These are phyloP conservation scores for Neria commutata DNA, from an alignment of 2,888 invertebrate species.

Conservation along the genomic window DNA sequence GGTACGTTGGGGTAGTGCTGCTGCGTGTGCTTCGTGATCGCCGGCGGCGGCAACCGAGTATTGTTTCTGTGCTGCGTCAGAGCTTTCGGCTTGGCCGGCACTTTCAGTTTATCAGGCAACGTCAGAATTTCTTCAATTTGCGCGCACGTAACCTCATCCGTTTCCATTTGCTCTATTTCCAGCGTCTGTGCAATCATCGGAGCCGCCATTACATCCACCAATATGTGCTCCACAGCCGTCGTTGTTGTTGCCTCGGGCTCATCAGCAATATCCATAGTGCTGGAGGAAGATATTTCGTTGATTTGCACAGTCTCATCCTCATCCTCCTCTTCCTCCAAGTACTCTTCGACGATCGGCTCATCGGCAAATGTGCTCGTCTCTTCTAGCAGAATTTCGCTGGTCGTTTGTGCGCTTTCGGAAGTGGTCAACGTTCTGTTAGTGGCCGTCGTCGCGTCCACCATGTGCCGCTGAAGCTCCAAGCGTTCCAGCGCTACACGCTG, in stretches of 20 bases:
- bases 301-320: conserved; percentile 67
- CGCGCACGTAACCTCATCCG: neutral
- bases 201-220: conserved; percentile 12
- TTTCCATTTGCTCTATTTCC: too few species aligned
- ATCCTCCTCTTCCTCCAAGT: conserved; percentile 15
- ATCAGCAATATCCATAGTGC: conserved; percentile 35
- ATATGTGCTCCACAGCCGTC: too few species aligned
- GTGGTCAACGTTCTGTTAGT: too few species aligned
- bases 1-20: conserved; percentile 49
- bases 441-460: conserved; percentile 3
- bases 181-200: neutral
- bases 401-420: neutral
- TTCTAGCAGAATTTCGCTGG: neutral
- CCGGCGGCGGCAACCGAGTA: conserved; percentile 8
- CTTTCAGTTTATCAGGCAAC: conserved; percentile 18
- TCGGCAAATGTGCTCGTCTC: conserved; percentile 8
- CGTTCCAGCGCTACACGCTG: conserved; percentile 50
- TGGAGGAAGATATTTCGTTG: conserved; percentile 72
- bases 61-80: conserved; percentile 21
- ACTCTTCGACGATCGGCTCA: conserved; percentile 18
- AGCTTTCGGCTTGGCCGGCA: neutral
- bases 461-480: conserved; percentile 35
- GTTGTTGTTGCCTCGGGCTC: too few species aligned
- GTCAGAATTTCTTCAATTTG: conserved; percentile 33
- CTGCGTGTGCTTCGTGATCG: neutral